phyloP scores from a whole-genome alignment of 2,797 vertebrate genomes.

The Enteromius trimaculatus region DNA sequence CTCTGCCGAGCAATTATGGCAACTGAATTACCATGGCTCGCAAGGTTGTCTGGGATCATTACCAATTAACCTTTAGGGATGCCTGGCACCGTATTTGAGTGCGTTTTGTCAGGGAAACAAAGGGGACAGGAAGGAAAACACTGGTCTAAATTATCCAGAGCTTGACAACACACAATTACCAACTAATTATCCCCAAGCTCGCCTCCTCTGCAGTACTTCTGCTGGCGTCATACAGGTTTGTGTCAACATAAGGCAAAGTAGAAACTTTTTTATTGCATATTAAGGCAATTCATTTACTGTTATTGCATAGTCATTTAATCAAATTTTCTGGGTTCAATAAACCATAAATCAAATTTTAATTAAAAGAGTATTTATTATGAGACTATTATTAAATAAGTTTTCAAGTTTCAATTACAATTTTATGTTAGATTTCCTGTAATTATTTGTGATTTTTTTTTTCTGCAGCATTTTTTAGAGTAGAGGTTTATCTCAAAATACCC shows the following conservation, averaged over 20 bases:
- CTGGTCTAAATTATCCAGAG: slow-evolving; percentile 34
- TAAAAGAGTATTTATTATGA: background rate
- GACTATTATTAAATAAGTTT: background rate
- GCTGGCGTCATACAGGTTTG: background rate
- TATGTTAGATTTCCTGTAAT: too few species aligned
- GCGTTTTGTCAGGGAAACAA: slow-evolving; percentile 45
- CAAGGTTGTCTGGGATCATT: slow-evolving; percentile 51
- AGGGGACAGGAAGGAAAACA: slow-evolving; percentile 52
- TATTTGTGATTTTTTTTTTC: background rate
- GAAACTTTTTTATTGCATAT: background rate
- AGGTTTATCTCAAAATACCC: background rate
- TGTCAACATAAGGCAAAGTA: slow-evolving; percentile 15
- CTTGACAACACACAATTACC: slow-evolving; percentile 40
- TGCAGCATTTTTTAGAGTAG: background rate
- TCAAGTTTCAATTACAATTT: background rate
- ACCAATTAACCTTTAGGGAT: slow-evolving; percentile 71
- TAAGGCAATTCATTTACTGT: background rate
- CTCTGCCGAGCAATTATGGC: slow-evolving; percentile 53
- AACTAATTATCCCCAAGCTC: slow-evolving; percentile 41
- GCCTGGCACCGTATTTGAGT: slow-evolving; percentile 62
- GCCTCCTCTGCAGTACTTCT: background rate
- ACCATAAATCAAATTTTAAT: background rate
- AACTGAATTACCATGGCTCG: slow-evolving; percentile 44
- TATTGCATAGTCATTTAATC: background rate
- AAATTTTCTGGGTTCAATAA: background rate